Evolutionary conservation across 2,113 vertebrate species (phyloP).

Genomic region (Probosciger aterrimus): DNA sequence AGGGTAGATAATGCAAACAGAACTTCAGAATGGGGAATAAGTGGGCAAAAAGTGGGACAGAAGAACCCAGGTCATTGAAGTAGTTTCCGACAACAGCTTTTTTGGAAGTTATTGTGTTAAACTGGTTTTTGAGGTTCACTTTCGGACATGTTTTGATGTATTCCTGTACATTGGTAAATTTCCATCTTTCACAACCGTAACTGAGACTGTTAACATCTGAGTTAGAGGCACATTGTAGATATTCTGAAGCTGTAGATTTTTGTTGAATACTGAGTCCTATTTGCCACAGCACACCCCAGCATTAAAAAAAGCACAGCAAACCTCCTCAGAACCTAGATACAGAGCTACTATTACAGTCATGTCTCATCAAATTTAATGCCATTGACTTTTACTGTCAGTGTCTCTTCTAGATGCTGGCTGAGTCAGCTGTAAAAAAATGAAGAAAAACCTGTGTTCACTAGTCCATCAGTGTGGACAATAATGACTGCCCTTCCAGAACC

Average conservation of each 20-base stretch:
- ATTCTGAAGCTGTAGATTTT: background rate
- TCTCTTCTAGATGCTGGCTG: background rate
- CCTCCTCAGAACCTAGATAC: background rate
- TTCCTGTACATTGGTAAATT: background rate
- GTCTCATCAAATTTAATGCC: background rate
- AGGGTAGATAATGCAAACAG: background rate
- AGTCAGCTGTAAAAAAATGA: background rate
- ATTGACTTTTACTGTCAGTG: background rate
- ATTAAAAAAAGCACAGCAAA: background rate
- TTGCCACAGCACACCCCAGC: background rate
- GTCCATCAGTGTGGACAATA: background rate
- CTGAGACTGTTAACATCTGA: background rate
- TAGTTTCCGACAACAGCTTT: background rate
- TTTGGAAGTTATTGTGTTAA: background rate
- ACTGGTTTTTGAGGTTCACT: background rate
- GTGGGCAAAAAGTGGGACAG: background rate
- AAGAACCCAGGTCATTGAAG: background rate
- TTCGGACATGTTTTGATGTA: background rate
- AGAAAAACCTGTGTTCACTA: background rate
- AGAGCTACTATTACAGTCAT: background rate
- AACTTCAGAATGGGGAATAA: background rate
- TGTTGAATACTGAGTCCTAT: background rate
- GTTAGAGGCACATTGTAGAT: background rate
- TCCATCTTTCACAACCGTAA: background rate
- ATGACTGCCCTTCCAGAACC: background rate